Evolutionary conservation across 2,888 invertebrate species (phyloP), one percentile per base, ranked within the genome.

Genomic region (Athripsodes cinereus): DNA sequence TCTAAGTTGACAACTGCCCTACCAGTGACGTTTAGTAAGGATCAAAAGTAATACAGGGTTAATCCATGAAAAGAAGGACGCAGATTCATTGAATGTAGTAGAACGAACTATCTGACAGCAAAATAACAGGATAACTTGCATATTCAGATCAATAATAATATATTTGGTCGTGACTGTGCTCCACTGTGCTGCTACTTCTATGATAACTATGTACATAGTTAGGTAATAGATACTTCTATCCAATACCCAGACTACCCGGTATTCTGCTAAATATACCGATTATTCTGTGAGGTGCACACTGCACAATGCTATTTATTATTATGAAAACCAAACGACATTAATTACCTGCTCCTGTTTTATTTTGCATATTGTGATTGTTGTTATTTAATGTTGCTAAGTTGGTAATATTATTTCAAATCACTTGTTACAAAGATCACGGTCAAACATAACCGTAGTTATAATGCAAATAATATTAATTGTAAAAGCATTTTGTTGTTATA

Each of bases 121-220:
- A 40, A 40, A 40, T 40, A 40, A 40, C 40, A 40, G 40, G 40
- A 40, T 40, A 40, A 13, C 13, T 40, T 40, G 40, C 40, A 40
- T 40, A 40, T 40, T 40, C 40, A 40, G 40, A 40, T 40, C 40
- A 40, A 40, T 40, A 40, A 40, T 40, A 40, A 40, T 40, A 40
- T 40, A n/a, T 40, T 40, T 40, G 10, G 40, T 40, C 40, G 40
- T 40, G 40, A 40, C 40, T 40, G 13, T 40, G 26, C 26, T 40
- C 13, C 40, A 40, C 13, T 40, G 13, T 6, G 26, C 10, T 26
- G 10, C 26, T 26, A 26, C 10, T 10, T 6, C 26, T 26, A 26
- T 6, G 26, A 6, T 6, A 26, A 3, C 26, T 6, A 10, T 26
- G 26, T 26, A 26, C 26, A n/a, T n/a, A n/a, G n/a, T n/a, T n/a